Conservation (phyloP, 2,888 invertebrate genomes). For the Cephus nigrinus region DNA sequence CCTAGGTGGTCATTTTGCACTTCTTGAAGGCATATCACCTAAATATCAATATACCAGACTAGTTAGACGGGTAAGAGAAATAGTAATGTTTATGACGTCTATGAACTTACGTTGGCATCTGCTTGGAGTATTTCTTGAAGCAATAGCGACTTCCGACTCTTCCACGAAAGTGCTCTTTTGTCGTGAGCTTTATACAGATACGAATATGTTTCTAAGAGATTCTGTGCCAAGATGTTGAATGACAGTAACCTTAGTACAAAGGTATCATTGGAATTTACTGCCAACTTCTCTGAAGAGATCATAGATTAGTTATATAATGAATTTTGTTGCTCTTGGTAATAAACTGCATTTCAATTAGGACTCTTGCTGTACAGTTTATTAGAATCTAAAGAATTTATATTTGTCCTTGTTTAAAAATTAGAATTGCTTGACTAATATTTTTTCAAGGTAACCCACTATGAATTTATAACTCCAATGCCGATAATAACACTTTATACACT, state of each 20-base stretch:
- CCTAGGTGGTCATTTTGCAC: slow-evolving; percentile 82
- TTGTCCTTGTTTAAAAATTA: not conserved
- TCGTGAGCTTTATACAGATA: slow-evolving; percentile 78
- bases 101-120: slow-evolving; percentile 71
- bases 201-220: slow-evolving; percentile 78
- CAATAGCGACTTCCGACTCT: slow-evolving; percentile 71
- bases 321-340: not conserved
- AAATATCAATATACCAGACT: slow-evolving; percentile 21
- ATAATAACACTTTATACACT: not conserved
- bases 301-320: slow-evolving; percentile 7
- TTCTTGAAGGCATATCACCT: slow-evolving; percentile 92
- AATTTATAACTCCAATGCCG: not conserved
- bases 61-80: not conserved
- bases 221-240: slow-evolving; percentile 91
- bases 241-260: slow-evolving; percentile 78
- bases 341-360: not conserved
- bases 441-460: not conserved
- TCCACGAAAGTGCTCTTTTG: slow-evolving; percentile 75
- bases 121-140: slow-evolving; percentile 70
- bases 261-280: slow-evolving; percentile 56
- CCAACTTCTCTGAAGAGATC: slow-evolving; percentile 37
- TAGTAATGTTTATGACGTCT: slow-evolving; percentile 6
- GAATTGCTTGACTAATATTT: not conserved
- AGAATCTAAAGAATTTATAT: not conserved
- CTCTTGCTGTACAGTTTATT: not conserved